Percentiles rank a stretch among this genome's conserved stretches.
Conservation (phyloP, 2,797 vertebrate species). For the Sebastes steindachneri region DNA sequence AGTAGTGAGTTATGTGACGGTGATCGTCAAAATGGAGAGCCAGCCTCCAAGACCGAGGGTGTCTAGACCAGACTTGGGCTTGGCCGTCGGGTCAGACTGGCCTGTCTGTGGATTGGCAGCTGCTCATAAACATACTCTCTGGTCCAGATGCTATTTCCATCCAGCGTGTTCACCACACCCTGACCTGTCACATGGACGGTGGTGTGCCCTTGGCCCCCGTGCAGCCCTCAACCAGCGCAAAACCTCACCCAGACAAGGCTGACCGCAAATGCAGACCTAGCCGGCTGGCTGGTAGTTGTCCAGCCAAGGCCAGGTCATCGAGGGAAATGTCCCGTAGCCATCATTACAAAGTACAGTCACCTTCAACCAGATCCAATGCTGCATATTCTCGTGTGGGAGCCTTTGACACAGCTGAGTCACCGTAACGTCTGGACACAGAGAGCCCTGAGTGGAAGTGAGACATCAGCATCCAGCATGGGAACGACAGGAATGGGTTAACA, state of each 20-base stretch:
- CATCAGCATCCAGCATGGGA: not conserved
- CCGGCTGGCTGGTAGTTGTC: constrained; percentile 43
- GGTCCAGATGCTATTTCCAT: constrained; percentile 81
- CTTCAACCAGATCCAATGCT: constrained; percentile 16
- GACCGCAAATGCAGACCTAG: constrained; percentile 60
- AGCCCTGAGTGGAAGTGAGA: constrained; percentile 4
- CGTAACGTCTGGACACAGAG: constrained; percentile 7
- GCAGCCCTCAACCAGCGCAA: constrained; percentile 30
- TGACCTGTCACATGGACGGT: constrained; percentile 74
- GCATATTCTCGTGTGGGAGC: constrained; percentile 6
- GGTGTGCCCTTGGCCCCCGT: constrained; percentile 55
- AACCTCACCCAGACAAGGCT: constrained; percentile 49
- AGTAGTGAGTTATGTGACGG: constrained; percentile 53
- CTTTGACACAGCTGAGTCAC: constrained; percentile 46
- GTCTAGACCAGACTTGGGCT: constrained; percentile 79
- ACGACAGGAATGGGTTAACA: constrained; percentile 39
- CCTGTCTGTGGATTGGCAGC: constrained; percentile 77
- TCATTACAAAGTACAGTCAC: constrained; percentile 33
- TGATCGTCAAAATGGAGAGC: constrained; percentile 52
- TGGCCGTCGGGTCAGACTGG: constrained; percentile 62
- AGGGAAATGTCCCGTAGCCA: constrained; percentile 45
- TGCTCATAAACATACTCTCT: constrained; percentile 70
- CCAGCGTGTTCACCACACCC: constrained; percentile 78
- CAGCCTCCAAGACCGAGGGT: constrained; percentile 59
- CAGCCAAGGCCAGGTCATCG: constrained; percentile 29